Evolutionary conservation across 2,113 vertebrate species (phyloP).

Genomic region (Heliornis fulica): DNA sequence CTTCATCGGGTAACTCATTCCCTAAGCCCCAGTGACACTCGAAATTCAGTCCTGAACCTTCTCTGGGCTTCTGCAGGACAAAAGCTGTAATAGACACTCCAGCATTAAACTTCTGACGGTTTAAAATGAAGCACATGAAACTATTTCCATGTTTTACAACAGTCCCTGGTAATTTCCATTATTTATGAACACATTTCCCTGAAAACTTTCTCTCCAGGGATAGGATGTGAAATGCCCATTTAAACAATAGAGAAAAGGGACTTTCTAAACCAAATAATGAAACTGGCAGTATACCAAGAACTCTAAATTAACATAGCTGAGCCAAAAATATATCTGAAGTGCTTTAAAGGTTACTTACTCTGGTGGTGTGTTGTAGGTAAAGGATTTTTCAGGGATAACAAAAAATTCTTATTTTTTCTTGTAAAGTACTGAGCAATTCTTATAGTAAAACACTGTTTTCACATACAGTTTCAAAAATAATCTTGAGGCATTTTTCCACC

Average conservation of each 20-base stretch:
- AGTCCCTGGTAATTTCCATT: conserved; percentile 49
- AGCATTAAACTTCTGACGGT: not conserved
- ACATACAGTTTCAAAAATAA: not conserved
- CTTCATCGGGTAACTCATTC: not conserved
- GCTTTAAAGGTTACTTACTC: not conserved
- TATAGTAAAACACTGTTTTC: not conserved
- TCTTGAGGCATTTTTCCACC: not conserved
- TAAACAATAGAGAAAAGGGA: conserved; percentile 55
- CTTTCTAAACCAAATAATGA: conserved; percentile 55
- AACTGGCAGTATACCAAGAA: conserved; percentile 26
- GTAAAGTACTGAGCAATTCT: not conserved
- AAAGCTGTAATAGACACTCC: not conserved
- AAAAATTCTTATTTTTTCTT: not conserved
- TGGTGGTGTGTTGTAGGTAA: not conserved
- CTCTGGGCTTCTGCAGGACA: not conserved
- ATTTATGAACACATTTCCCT: conserved; percentile 45
- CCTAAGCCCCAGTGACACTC: not conserved
- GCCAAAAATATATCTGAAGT: conserved; percentile 6
- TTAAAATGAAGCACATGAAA: not conserved
- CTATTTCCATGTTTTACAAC: not conserved
- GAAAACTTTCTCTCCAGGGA: conserved; percentile 44
- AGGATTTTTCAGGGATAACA: not conserved
- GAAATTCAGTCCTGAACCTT: not conserved
- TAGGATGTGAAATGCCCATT: conserved; percentile 41
- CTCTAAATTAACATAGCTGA: not conserved